phyloP scores from a whole-genome alignment of 1,140 invertebrate genomes.

The Lysiphlebus fabarum region DNA sequence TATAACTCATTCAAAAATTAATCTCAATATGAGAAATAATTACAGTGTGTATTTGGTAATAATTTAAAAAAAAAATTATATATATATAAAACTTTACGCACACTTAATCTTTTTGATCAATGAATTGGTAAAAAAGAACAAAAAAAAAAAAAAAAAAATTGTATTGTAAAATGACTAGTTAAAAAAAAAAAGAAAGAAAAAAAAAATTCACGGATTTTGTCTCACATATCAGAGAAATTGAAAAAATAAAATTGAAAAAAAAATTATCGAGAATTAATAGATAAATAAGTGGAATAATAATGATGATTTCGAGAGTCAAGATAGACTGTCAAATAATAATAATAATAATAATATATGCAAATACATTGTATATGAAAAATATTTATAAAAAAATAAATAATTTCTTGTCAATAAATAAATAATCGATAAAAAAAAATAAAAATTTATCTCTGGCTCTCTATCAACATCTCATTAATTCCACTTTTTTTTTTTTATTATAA shows the following conservation, averaged over 20 bases:
- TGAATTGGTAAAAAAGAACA: constrained; percentile 8
- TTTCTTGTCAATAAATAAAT: not conserved
- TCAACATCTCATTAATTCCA: not conserved
- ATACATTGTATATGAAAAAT: constrained; percentile 2
- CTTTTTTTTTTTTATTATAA: constrained; percentile 1
- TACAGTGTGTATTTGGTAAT: too few species aligned
- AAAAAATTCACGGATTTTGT: constrained; percentile 21
- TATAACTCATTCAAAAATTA: constrained; percentile 6
- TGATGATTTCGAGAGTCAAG: not conserved
- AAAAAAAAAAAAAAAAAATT: constrained; percentile 2
- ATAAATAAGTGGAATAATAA: not conserved
- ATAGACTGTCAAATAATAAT: not conserved
- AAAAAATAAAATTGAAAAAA: not conserved
- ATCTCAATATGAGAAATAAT: not conserved
- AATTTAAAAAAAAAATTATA: constrained; percentile 13
- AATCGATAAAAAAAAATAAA: not conserved
- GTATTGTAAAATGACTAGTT: not conserved
- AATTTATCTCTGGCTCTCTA: constrained; percentile 9
- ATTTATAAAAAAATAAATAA: constrained; percentile 1
- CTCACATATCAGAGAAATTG: constrained; percentile 24
- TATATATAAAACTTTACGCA: constrained; percentile 6
- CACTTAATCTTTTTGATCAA: too few species aligned
- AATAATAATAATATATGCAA: too few species aligned
- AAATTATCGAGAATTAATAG: not conserved
- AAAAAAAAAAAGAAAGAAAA: constrained; percentile 3